Base-by-base conservation (phyloP, 1,140 invertebrate species). In the Agrilus planipennis region DNA sequence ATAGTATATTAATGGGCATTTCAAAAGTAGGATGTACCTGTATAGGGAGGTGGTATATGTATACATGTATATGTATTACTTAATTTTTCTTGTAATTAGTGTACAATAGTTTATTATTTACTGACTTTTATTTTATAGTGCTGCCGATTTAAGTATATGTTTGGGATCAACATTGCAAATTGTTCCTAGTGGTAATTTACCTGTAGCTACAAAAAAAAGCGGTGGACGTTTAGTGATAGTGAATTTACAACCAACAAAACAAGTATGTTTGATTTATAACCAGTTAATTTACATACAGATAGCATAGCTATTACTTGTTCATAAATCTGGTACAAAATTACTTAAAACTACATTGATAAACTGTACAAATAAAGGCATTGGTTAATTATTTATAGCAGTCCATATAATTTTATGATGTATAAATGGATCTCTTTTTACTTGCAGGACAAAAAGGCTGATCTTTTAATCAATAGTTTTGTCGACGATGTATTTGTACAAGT, bases 101-200 rank as follows among this genome's bases (percentile, higher is more conserved):
- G n/a, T n/a, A n/a, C n/a, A n/a, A n/a, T n/a, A n/a, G n/a, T n/a
- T n/a, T 15, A 27, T 28, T 35, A 19, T 34, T 7, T 35, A 14
- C 16, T 11, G 9, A 15, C 11, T 44, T 44, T 27, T 34, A 10
- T 47, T 28, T 70, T 71, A 41, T 55, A 89, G 84, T 52, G 70
- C 87, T 54, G 82, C 90, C 18, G 91, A 97, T 68, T 64, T 98
- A 18, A 89, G 85, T 62, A 81, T 98, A 53, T 91, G 89, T 52
- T 68, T 99, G 32, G 95, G 95, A 25, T 96, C 93, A 25, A 95
- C 92, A 14, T 67, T 98, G 29, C 94, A 99, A 76, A 99, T 99
- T 52, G 76, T 93, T 52, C 95, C 95, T 34, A 93, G 90, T 68
- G 93, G 91, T 21, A 91, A 91, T 64, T 68, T 99, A 45, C 95